Evolutionary conservation across 2,797 vertebrate genomes (phyloP).

Genomic region (Chromis chromis): DNA sequence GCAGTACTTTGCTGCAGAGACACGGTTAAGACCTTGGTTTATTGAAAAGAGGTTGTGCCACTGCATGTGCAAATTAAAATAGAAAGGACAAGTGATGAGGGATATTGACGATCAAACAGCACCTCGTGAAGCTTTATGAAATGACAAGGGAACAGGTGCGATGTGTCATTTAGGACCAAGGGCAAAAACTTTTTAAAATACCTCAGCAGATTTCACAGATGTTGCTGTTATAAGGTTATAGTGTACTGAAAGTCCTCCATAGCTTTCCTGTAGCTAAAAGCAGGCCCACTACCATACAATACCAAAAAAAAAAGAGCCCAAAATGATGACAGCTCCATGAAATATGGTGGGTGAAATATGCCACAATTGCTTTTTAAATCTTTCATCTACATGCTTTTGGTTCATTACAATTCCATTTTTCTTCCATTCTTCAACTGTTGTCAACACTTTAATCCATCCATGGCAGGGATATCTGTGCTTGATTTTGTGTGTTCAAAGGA

Average conservation of each 20-base stretch:
- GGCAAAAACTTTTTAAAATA: conserved; percentile 39
- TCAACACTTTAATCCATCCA: conserved; percentile 46
- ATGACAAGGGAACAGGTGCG: conserved; percentile 40
- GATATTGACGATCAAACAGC: conserved; percentile 30
- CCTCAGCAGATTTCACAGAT: conserved; percentile 25
- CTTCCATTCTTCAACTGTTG: conserved; percentile 27
- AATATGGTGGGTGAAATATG: conserved; percentile 37
- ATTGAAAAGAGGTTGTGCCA: conserved; percentile 24
- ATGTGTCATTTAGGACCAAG: conserved; percentile 34
- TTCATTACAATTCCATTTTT: conserved; percentile 55
- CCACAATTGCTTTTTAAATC: background rate
- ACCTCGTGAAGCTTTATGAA: conserved; percentile 21
- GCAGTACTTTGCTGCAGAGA: conserved; percentile 13
- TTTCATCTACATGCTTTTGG: conserved; percentile 11
- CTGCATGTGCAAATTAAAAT: conserved; percentile 17
- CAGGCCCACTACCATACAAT: background rate
- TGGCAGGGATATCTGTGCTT: conserved; percentile 37
- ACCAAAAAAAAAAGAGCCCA: background rate
- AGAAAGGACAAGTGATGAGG: conserved; percentile 31
- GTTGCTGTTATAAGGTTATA: background rate
- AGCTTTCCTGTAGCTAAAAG: background rate
- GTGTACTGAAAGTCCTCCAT: background rate
- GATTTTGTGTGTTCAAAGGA: conserved; percentile 60
- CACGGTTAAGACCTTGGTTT: conserved; percentile 48
- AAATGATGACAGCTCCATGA: conserved; percentile 31